These are phyloP conservation scores for Meda fulgida DNA, from an alignment of 2,797 vertebrate genomes.

Conservation along the genomic window DNA sequence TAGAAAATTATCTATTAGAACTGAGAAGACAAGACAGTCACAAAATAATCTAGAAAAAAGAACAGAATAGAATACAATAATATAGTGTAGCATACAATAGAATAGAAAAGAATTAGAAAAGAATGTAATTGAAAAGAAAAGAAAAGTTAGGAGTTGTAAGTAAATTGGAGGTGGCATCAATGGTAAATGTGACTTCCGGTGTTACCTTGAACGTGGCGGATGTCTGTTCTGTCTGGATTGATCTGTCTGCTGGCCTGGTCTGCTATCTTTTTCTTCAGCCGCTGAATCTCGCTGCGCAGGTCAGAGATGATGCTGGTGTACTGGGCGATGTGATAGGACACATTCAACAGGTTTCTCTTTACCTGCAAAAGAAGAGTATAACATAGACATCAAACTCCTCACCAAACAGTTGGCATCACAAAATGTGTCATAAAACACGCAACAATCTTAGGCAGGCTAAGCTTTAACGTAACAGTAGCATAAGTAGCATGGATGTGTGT, in stretches of 20 bases:
- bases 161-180: neutral
- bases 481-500: neutral
- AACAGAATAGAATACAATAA: neutral
- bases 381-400: neutral
- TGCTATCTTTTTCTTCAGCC: constrained; percentile 84
- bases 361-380: constrained; percentile 73
- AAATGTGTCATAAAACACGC: neutral
- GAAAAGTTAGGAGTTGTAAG: neutral
- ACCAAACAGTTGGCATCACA: neutral
- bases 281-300: constrained; percentile 84
- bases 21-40: neutral
- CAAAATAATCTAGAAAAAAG: neutral
- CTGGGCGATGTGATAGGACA: constrained; percentile 89
- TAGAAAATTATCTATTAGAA: neutral
- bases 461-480: neutral
- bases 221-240: constrained; percentile 72
- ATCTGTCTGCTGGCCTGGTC: constrained; percentile 75
- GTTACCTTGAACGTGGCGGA: constrained; percentile 84
- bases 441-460: neutral
- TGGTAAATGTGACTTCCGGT: neutral
- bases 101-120: neutral
- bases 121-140: neutral
- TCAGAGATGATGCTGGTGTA: constrained; percentile 89
- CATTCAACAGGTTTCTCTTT: constrained; percentile 86
- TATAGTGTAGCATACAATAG: neutral